Percentiles rank a stretch among this genome's conserved stretches.
Conservation (phyloP, 2,888 invertebrate genomes). For the Hydrotaea cyrtoneurina region DNA sequence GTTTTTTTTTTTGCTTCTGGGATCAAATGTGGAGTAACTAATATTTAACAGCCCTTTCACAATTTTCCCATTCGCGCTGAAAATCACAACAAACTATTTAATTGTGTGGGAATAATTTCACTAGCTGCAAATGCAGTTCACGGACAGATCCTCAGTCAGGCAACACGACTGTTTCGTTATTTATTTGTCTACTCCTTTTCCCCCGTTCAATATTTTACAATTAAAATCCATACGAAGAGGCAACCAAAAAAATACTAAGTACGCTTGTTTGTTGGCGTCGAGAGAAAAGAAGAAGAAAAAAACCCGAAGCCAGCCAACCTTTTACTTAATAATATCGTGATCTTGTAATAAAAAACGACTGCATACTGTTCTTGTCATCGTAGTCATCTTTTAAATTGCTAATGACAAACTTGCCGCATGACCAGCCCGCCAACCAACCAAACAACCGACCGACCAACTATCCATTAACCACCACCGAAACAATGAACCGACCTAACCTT, state of each 20-base stretch:
- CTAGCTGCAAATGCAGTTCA: too few relatives aligned
- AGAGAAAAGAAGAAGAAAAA: too few relatives aligned
- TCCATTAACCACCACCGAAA: background rate
- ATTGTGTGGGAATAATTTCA: too few relatives aligned
- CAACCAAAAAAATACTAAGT: background rate
- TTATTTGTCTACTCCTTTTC: too few relatives aligned
- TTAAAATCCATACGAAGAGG: slow-evolving; percentile 47
- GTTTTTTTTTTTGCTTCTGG: too few relatives aligned
- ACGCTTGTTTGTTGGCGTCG: background rate
- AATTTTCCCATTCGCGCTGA: too few relatives aligned
- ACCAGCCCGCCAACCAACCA: slow-evolving; percentile 45
- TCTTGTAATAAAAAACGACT: slow-evolving; percentile 64
- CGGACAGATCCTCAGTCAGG: too few relatives aligned
- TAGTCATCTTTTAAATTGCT: slow-evolving; percentile 61
- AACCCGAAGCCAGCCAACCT: slow-evolving; percentile 3
- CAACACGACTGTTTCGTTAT: too few relatives aligned
- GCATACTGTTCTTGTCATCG: slow-evolving; percentile 57
- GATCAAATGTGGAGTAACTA: too few relatives aligned
- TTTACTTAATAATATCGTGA: slow-evolving; percentile 60
- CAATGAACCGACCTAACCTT: slow-evolving; percentile 21
- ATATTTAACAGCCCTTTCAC: too few relatives aligned
- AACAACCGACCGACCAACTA: slow-evolving; percentile 23
- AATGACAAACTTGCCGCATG: slow-evolving; percentile 66
- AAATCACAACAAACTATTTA: too few relatives aligned
- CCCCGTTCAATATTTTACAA: slow-evolving; percentile 34